A percentile compares a stretch with the other conserved stretches of the same genome.
phyloP scores from a whole-genome alignment of 2,797 vertebrate species.

The Furcifer pardalis region DNA sequence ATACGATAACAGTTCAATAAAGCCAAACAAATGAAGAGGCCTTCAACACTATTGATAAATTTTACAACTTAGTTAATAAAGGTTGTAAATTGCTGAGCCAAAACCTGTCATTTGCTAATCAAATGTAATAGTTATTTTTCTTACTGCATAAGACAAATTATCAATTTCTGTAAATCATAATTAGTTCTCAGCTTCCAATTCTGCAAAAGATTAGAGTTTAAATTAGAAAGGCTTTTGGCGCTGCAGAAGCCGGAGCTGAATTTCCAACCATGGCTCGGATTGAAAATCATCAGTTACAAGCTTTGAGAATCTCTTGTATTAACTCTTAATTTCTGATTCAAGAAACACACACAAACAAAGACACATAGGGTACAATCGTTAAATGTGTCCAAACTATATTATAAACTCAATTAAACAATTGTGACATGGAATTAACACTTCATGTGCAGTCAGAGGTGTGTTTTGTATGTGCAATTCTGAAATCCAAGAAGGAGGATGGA shows the following conservation, averaged over 20 bases:
- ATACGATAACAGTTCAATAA: slow-evolving; percentile 29
- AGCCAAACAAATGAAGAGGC: slow-evolving; percentile 42
- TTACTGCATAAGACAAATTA: slow-evolving; percentile 69
- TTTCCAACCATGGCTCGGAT: not conserved
- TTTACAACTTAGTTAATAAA: slow-evolving; percentile 71
- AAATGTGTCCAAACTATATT: slow-evolving; percentile 28
- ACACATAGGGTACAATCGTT: no score
- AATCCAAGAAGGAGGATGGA: not conserved
- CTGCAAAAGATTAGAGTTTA: slow-evolving; percentile 54
- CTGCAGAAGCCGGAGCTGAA: slow-evolving; percentile 8
- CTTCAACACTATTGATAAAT: slow-evolving; percentile 49
- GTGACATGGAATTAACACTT: not conserved
- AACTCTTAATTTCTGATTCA: not conserved
- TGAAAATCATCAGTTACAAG: not conserved
- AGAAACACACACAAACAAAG: not conserved
- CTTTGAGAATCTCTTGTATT: not conserved
- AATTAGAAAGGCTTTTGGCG: slow-evolving; percentile 51
- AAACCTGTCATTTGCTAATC: slow-evolving; percentile 73
- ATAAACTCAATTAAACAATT: not conserved
- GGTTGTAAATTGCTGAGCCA: slow-evolving; percentile 66
- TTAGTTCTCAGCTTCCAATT: slow-evolving; percentile 60
- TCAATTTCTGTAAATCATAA: slow-evolving; percentile 61
- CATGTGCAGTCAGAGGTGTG: not conserved
- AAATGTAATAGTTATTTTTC: slow-evolving; percentile 67
- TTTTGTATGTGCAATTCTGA: not conserved